Conservation (phyloP, 2,888 invertebrate genomes). For the Prostheceraeus crozeri region DNA sequence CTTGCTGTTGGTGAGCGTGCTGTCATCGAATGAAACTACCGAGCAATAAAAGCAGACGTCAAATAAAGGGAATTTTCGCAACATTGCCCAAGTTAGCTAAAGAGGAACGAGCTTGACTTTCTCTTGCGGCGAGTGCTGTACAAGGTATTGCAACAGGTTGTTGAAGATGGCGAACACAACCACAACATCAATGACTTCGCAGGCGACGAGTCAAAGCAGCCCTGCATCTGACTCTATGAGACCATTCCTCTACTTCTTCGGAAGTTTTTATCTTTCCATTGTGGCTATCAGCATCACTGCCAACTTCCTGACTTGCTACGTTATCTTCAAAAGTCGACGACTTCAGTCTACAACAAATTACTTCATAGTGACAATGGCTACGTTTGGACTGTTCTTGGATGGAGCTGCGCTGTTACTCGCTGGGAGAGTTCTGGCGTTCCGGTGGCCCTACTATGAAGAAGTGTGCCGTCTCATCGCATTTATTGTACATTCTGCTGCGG, state of each 20-base stretch:
- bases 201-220: constrained; percentile 20
- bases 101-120: too few relatives aligned
- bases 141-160: too few relatives aligned
- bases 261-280: constrained; percentile 31
- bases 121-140: too few relatives aligned
- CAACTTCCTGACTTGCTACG: constrained; percentile 50
- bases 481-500: constrained; percentile 43
- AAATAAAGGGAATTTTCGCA: too few relatives aligned
- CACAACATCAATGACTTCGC: neutral
- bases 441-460: constrained; percentile 42
- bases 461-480: constrained; percentile 48
- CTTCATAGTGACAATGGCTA: constrained; percentile 50
- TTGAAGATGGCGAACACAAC: too few relatives aligned
- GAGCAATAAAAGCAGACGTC: too few relatives aligned
- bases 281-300: constrained; percentile 43
- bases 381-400: constrained; percentile 45
- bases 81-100: too few relatives aligned
- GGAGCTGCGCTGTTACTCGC: constrained; percentile 46
- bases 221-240: neutral
- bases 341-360: constrained; percentile 55
- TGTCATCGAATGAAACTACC: too few relatives aligned
- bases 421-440: constrained; percentile 42
- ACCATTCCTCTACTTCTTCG: neutral
- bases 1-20: too few relatives aligned
- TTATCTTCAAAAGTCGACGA: constrained; percentile 51